phyloP scores from a whole-genome alignment of 2,888 invertebrate species.

The Himalopsyche tibetana region DNA sequence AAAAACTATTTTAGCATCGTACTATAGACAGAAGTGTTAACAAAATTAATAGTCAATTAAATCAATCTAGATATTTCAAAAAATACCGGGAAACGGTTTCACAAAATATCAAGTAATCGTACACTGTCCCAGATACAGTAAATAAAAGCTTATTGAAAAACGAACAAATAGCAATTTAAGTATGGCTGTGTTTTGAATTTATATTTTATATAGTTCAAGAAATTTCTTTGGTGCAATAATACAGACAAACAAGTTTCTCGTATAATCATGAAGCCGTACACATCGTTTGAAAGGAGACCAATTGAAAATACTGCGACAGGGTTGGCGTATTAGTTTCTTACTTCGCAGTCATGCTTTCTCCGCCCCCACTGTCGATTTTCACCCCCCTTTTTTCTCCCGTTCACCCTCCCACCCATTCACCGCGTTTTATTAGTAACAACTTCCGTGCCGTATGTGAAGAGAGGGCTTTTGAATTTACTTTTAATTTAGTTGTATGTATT shows the following conservation, averaged over 20 bases:
- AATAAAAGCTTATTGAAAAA: no score
- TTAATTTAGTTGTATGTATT: no score
- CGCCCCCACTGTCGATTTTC: neutral
- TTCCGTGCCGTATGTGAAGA: conserved; percentile 12
- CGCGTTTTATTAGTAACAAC: conserved; percentile 51
- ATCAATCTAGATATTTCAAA: no score
- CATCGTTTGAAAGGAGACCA: conserved; percentile 43
- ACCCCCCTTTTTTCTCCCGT: neutral
- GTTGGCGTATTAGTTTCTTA: conserved; percentile 44
- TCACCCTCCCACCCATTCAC: conserved; percentile 29
- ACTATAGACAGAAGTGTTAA: no score
- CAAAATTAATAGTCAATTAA: no score
- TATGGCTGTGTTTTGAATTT: no score
- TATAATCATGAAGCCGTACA: conserved; percentile 6
- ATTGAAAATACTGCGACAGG: conserved; percentile 44
- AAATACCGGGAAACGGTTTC: no score
- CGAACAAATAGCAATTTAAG: no score
- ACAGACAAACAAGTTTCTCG: conserved; percentile 11
- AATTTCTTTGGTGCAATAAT: neutral
- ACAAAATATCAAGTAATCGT: no score
- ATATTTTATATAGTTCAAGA: neutral
- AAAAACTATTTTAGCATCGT: no score
- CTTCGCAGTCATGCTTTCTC: conserved; percentile 33
- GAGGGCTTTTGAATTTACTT: neutral
- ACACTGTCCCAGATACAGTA: no score